Base-by-base conservation (phyloP, 2,113 vertebrate species). In the Lycaon pictus region DNA sequence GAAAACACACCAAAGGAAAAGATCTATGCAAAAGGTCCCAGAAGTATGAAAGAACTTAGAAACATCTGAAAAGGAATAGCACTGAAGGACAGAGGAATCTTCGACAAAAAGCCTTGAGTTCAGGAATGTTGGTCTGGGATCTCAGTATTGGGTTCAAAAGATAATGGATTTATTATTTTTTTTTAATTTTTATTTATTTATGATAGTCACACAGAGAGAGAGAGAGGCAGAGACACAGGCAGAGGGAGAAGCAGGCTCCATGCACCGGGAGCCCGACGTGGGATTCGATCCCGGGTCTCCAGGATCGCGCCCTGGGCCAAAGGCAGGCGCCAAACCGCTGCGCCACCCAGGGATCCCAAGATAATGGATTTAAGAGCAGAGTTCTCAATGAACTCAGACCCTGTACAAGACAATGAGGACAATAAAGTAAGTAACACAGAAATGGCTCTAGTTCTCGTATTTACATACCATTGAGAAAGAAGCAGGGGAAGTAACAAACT, bases 311-410 rank as follows among this genome's bases (percentile, higher is more conserved):
- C 35, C 35, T 35, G 35, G 35, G 35, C 35, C 35, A 35, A 35
- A 35, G 35, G 35, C 35, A 35, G 35, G 35, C 35, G 35, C 35
- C 35, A 35, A 35, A 35, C 35, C 35, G 35, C 35, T 35, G 35
- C 35, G 35, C 35, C 35, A 35, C 35, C 35, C 35, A 35, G 35
- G 35, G 35, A 35, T 35, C 35, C 35, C 35, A 92, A 82, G 13
- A 79, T 43, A 60, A 72, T 1, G 60, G 63, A 86, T 62, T 92
- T 92, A 97, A 90, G 9, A 89, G 43, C 20, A 95, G 74, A 92
- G 90, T 85, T 83, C 79, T 74, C 16, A 76, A 23, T 74, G 63
- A 32, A 56, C 55, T 88, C 53, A 77, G 65, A 71, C 82, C 53
- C 62, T 53, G 19, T 56, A 23, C 23, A 91, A 90, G n/a, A 4